These are phyloP conservation scores for Silurus aristotelis DNA, from an alignment of 2,797 vertebrate genomes.

Conservation along the genomic window DNA sequence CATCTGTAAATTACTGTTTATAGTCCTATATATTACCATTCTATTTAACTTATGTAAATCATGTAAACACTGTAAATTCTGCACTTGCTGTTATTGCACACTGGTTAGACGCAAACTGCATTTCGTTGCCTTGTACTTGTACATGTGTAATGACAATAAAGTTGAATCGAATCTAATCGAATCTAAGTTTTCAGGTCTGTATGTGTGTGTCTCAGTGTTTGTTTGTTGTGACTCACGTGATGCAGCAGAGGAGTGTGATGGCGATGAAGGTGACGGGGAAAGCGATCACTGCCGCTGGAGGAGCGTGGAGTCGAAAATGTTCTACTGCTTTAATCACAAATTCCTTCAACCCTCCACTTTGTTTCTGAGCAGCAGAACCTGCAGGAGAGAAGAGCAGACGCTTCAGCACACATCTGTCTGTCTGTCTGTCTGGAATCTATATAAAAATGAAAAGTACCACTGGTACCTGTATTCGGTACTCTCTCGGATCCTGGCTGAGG, in stretches of 20 bases:
- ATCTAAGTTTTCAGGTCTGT: no score
- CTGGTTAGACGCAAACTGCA: no score
- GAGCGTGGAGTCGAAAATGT: slow-evolving; percentile 12
- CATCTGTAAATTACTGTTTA: no score
- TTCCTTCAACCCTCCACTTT: slow-evolving; percentile 28
- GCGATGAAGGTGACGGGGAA: slow-evolving; percentile 25
- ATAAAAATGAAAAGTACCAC: not conserved
- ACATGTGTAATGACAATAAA: no score
- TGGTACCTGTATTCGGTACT: not conserved
- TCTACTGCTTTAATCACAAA: slow-evolving; percentile 13
- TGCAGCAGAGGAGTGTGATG: slow-evolving; percentile 30
- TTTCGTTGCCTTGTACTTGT: no score
- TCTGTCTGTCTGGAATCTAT: no score
- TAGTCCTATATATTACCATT: no score
- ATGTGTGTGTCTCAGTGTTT: no score
- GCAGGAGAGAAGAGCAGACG: not conserved
- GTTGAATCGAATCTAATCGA: no score
- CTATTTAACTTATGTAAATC: no score
- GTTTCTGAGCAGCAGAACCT: slow-evolving; percentile 13
- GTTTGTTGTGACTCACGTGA: not conserved
- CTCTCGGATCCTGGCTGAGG: not conserved
- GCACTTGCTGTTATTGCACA: no score
- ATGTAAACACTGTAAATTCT: no score
- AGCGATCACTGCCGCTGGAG: not conserved
- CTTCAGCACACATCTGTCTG: not conserved